Percentiles rank a stretch among this genome's conserved stretches.
Conservation (phyloP, 30 jellyfish, hydroid and myxozoan genomes). For the Turritopsis rubra region DNA sequence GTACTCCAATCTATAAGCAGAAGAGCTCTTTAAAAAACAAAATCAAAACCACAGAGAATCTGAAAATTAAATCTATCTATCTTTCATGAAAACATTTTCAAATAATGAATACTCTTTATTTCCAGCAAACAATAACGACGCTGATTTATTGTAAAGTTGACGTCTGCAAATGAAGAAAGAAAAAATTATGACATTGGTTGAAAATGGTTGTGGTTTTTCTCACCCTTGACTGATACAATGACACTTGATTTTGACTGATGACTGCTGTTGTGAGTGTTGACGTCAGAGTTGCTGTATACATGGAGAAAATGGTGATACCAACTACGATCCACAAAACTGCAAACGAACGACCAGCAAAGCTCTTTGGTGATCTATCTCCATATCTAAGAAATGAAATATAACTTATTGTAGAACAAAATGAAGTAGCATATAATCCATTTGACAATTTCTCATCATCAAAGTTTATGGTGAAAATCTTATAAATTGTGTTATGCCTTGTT, state of each 20-base stretch:
- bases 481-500: too few relatives aligned
- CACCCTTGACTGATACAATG: slow-evolving; percentile 1
- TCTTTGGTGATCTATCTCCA: slow-evolving; percentile 83
- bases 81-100: too few relatives aligned
- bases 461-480: too few relatives aligned
- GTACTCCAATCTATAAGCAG: slow-evolving; percentile 50
- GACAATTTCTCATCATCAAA: too few relatives aligned
- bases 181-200: too few relatives aligned
- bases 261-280: slow-evolving; percentile 25
- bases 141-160: too few relatives aligned
- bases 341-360: slow-evolving; percentile 63
- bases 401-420: too few relatives aligned
- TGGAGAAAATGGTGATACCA: slow-evolving; percentile 67
- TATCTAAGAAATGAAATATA: slow-evolving; percentile 19
- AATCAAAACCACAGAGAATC: neutral
- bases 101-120: too few relatives aligned
- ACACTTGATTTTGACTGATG: neutral
- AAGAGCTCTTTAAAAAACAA: neutral
- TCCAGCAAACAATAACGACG: too few relatives aligned
- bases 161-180: too few relatives aligned
- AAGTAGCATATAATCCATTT: too few relatives aligned
- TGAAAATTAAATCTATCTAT: too few relatives aligned
- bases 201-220: neutral
- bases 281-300: slow-evolving; percentile 20
- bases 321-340: slow-evolving; percentile 78